A percentile compares a stretch with the other conserved stretches of the same genome.
These are phyloP conservation scores for Trichopoda pennipes DNA, from an alignment of 2,888 invertebrate genomes.

Conservation along the genomic window DNA sequence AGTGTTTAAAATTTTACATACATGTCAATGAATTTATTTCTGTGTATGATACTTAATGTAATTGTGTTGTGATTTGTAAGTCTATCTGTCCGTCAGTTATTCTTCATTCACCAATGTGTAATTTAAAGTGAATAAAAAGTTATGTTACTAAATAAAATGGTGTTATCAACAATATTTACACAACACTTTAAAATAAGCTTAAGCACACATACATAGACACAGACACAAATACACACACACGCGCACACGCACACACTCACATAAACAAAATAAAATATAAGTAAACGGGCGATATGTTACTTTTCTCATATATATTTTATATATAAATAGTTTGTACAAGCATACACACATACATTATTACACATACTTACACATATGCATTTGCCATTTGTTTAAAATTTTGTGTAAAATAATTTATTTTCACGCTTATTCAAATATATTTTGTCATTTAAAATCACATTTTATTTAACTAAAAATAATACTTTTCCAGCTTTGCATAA, in stretches of 20 bases:
- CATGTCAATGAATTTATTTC: constrained; percentile 39
- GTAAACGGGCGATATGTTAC: neutral
- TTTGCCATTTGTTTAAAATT: no score
- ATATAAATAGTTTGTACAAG: no score
- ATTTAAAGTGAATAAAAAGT: constrained; percentile 67
- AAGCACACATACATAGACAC: constrained; percentile 18
- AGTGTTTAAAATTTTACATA: constrained; percentile 24
- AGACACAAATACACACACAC: constrained; percentile 27
- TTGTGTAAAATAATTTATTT: no score
- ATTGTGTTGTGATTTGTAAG: constrained; percentile 55
- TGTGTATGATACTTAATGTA: constrained; percentile 24
- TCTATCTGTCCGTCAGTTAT: constrained; percentile 35
- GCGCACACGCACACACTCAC: neutral
- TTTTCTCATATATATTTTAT: constrained; percentile 9
- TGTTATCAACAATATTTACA: constrained; percentile 75
- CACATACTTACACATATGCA: no score
- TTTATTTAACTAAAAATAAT: constrained; percentile 53
- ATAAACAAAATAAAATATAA: neutral
- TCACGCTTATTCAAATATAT: constrained; percentile 1
- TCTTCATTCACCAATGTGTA: constrained; percentile 20
- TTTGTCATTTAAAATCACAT: constrained; percentile 64
- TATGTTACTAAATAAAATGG: constrained; percentile 71
- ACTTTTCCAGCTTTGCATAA: constrained; percentile 19
- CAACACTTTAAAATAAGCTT: constrained; percentile 69
- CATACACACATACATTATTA: no score